A percentile compares a stretch with the other conserved stretches of the same genome.
phyloP scores from a whole-genome alignment of 2,797 vertebrate genomes.

The Ispidina picta region DNA sequence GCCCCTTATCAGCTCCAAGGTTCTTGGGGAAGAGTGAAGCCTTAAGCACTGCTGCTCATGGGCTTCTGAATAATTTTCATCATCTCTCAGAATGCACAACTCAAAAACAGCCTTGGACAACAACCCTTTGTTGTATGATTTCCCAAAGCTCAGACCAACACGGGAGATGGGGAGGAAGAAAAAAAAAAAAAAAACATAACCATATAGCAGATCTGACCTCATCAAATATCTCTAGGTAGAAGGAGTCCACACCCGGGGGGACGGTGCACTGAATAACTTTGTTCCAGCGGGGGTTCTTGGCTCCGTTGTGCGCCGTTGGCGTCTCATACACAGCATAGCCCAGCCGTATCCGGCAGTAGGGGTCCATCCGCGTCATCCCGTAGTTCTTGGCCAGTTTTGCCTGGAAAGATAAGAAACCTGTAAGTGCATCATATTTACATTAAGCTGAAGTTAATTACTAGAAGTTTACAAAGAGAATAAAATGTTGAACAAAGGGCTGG shows the following conservation, averaged over 20 bases:
- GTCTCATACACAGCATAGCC: conserved; percentile 97
- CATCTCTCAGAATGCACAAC: neutral
- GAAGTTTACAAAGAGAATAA: neutral
- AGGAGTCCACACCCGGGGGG: conserved; percentile 93
- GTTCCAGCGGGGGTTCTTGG: conserved; percentile 98
- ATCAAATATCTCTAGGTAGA: conserved; percentile 98
- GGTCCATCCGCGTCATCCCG: conserved; percentile 98
- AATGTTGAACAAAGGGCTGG: neutral
- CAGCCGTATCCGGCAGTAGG: conserved; percentile 91
- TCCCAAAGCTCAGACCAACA: neutral
- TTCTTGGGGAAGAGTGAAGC: neutral
- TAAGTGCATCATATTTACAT: neutral
- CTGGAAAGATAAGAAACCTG: conserved; percentile 65
- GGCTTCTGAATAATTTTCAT: neutral
- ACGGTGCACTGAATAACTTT: conserved; percentile 96
- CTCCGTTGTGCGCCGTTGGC: conserved; percentile 95
- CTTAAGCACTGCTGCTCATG: neutral
- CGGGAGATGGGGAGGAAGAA: neutral
- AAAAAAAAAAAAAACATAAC: neutral
- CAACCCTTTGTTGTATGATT: neutral
- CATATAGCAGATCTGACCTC: conserved; percentile 82
- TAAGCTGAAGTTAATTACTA: neutral
- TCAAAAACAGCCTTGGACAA: neutral
- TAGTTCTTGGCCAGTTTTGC: conserved; percentile 98
- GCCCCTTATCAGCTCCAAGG: neutral